Evolutionary conservation across 2,888 invertebrate species (phyloP).

Genomic region (Caenorhabditis parvicauda): DNA sequence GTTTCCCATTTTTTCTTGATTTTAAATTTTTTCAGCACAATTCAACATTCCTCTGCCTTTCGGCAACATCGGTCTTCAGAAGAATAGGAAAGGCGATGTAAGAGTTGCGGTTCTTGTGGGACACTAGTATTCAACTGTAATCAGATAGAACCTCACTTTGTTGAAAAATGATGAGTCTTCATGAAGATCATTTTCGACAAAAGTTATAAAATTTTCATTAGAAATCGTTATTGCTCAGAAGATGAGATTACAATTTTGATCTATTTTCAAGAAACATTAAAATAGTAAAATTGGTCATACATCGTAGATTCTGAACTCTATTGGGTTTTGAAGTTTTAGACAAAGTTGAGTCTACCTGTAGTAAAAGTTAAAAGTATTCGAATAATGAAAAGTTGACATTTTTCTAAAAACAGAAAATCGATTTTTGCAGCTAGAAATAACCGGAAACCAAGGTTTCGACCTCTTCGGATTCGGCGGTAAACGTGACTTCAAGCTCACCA

Average conservation of each 20-base stretch:
- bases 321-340: too few relatives aligned
- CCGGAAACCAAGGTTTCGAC: slow-evolving; percentile 29
- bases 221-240: too few relatives aligned
- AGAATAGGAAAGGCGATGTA: slow-evolving; percentile 36
- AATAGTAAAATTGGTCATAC: too few relatives aligned
- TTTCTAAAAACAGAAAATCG: slow-evolving; percentile 1
- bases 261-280: too few relatives aligned
- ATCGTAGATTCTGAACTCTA: too few relatives aligned
- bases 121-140: too few relatives aligned
- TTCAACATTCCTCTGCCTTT: slow-evolving; percentile 42
- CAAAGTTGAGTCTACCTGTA: neutral
- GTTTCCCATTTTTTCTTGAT: slow-evolving; percentile 5
- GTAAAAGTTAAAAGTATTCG: neutral
- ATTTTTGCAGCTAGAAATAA: slow-evolving; percentile 31
- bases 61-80: slow-evolving; percentile 28
- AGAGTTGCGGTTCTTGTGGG: neutral
- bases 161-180: too few relatives aligned
- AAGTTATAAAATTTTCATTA: neutral
- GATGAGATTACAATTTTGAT: too few relatives aligned
- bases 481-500: slow-evolving; percentile 27
- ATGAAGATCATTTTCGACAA: too few relatives aligned
- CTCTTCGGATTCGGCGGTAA: slow-evolving; percentile 36
- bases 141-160: too few relatives aligned
- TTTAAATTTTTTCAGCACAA: slow-evolving; percentile 22
- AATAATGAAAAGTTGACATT: neutral